Evolutionary conservation across 2,113 vertebrate species (phyloP), one percentile per base, ranked within the genome.

Genomic region (Sylvietta virens): DNA sequence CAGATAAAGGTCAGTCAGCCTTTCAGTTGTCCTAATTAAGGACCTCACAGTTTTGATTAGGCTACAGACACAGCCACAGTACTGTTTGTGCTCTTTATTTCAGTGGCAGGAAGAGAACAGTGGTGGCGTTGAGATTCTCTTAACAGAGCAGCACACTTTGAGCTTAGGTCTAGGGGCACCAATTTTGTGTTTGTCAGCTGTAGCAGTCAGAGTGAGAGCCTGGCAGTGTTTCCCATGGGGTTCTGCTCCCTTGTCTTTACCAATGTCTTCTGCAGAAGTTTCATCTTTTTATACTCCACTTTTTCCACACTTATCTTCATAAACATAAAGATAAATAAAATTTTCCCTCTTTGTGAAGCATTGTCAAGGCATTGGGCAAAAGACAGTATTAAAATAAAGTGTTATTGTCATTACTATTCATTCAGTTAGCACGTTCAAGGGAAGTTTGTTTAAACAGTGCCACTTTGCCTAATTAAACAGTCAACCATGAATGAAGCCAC

Each of bases 401-500:
- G 13, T 83, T 90, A 57, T 7, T 45, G 51, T 90, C 33, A 70
- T 77, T 86, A n/a, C 30, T 80, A 37, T 88, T 79, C 33, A 83
- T 82, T 88, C 90, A 90, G 58, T 42, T 92, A 90, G n/a, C 64
- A 90, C 8, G 27, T 81, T 78, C 58, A 83, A 62, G 67, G 44
- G 50, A 88, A 86, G 48, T 86, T 94, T 79, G 57, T 84, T 92
- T 86, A 84, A 94, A 72, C 77, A 51, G 57, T 60, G 60, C 39
- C 3, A 28, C 69, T 96, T 89, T 81, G 72, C 92, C 77, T 79
- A 86, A 89, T 95, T 76, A 84, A 91, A 69, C 53, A 65, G 40
- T 67, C 65, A 93, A 40, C 71, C 42, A 14, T 64, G 80, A 96
- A 92, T 84, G 60, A 92, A 95, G 64, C 57, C 57, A 67, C 91